Base-by-base conservation (phyloP, 1,140 invertebrate genomes). In the Leptopilina clavipes region DNA sequence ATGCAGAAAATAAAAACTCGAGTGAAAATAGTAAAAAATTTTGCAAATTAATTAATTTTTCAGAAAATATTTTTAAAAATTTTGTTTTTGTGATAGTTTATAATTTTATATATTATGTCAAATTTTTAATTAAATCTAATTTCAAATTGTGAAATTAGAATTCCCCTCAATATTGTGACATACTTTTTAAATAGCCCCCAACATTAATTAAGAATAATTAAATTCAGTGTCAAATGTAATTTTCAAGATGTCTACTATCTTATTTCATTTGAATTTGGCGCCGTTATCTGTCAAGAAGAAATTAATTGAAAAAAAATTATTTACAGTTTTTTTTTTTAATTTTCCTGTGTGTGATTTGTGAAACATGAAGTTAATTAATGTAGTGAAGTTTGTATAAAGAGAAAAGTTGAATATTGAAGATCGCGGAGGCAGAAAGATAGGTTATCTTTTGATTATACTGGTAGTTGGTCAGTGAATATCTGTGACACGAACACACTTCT, bases 401-500 rank as follows among this genome's bases (percentile, higher is more conserved):
- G 19, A 11, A 22, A 12, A 12, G 10, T 22, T 22, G 8, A 56
- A 56, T 19, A 19, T 56, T 2, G 9, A 25, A 59, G 19, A 59
- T 14, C 44, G 44, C 11, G 9, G 56, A 11, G 19, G 19, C 56
- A n/a, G 14, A 31, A 8, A 31, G 12, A 31, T 31, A 65, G 56
- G 56, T 65, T 65, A 65, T 65, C 59, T 59, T 65, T 65, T 72
- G 22, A 43, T 52, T 65, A n/a, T 22, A 59, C 11, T 12, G 14
- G 19, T 65, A 22, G 59, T 65, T 22, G 19, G 59, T 31, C 59
- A 31, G 22, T 8, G 22, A 31, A n/a, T 31, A 65, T 65, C 59
- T 65, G 56, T 22, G 19, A 65, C 22, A n/a, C 12, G 12, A 12
- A n/a, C 12, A 22, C 22, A 1, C 19, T 14, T 11, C 3, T 10